Evolutionary conservation across 1,140 invertebrate genomes (phyloP).

Genomic region (Drosophila kurseongensis): DNA sequence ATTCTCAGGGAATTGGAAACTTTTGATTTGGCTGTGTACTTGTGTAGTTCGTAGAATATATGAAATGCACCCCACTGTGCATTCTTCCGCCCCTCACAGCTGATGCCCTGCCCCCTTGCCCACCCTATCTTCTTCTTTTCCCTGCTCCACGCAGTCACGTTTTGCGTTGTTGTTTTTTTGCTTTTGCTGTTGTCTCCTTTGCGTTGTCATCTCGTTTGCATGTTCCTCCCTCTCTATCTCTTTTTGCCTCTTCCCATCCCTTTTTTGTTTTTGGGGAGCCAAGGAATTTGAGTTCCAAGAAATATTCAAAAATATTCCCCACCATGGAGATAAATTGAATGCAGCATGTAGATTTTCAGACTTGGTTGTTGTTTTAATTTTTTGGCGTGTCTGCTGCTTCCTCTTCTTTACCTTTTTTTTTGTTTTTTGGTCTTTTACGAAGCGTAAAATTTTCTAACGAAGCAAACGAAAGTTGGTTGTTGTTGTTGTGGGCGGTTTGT

Average conservation of each 20-base stretch:
- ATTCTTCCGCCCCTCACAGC: conserved; percentile 14
- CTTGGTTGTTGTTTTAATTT: conserved; percentile 29
- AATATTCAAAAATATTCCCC: conserved; percentile 82
- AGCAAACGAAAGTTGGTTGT: conserved; percentile 73
- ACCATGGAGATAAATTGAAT: conserved; percentile 78
- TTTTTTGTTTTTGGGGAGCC: conserved; percentile 44
- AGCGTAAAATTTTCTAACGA: conserved; percentile 81
- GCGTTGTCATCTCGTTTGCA: conserved; percentile 77
- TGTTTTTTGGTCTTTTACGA: conserved; percentile 56
- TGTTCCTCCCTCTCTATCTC: conserved; percentile 48
- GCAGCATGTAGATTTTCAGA: conserved; percentile 63
- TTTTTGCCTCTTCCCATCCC: not conserved
- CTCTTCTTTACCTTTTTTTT: conserved; percentile 19
- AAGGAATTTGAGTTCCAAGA: conserved; percentile 76
- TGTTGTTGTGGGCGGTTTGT: conserved; percentile 63
- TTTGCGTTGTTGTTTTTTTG: conserved; percentile 46
- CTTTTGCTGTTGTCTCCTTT: conserved; percentile 63
- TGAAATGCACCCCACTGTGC: conserved; percentile 10
- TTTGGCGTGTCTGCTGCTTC: conserved; percentile 31
- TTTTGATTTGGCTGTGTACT: not conserved
- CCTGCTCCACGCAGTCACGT: conserved; percentile 67
- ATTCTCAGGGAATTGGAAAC: not conserved
- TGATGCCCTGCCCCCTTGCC: conserved; percentile 3
- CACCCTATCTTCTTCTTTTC: not conserved
- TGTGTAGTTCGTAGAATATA: not conserved